phyloP scores from a whole-genome alignment of 2,888 invertebrate species.

The Cosmorhoe ocellata region DNA sequence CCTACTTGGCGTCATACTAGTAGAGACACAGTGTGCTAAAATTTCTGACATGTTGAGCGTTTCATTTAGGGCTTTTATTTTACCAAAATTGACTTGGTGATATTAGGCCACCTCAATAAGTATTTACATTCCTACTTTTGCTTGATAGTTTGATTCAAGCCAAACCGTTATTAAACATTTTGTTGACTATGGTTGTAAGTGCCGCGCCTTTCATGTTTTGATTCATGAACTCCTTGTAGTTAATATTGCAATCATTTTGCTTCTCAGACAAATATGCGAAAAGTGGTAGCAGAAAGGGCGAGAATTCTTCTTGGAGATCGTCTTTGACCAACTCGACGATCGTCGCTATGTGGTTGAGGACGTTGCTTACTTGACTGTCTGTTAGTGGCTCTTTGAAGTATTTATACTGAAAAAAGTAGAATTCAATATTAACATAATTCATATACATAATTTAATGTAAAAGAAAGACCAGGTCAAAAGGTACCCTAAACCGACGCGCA shows the following conservation, averaged over 20 bases:
- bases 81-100: too few species aligned
- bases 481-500: too few species aligned
- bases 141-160: not conserved
- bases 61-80: too few species aligned
- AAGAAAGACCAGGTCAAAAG: too few species aligned
- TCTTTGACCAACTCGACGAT: conserved; percentile 44
- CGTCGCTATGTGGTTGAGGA: conserved; percentile 47
- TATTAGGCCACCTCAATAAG: too few species aligned
- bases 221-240: conserved; percentile 37
- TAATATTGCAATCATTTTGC: conserved; percentile 43
- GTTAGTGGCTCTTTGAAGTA: conserved; percentile 56
- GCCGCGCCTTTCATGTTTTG: conserved; percentile 14
- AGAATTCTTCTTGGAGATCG: conserved; percentile 49
- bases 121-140: too few species aligned
- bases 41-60: too few species aligned
- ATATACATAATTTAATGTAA: too few species aligned
- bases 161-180: conserved; percentile 33
- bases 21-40: too few species aligned
- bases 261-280: conserved; percentile 58
- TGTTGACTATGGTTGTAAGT: conserved; percentile 20
- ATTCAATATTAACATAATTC: too few species aligned
- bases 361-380: conserved; percentile 47
- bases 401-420: conserved; percentile 59
- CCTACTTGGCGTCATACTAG: too few species aligned
- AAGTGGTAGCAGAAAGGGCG: conserved; percentile 51